Conservation (phyloP, 2,113 vertebrate species). For the Phasianus colchicus region DNA sequence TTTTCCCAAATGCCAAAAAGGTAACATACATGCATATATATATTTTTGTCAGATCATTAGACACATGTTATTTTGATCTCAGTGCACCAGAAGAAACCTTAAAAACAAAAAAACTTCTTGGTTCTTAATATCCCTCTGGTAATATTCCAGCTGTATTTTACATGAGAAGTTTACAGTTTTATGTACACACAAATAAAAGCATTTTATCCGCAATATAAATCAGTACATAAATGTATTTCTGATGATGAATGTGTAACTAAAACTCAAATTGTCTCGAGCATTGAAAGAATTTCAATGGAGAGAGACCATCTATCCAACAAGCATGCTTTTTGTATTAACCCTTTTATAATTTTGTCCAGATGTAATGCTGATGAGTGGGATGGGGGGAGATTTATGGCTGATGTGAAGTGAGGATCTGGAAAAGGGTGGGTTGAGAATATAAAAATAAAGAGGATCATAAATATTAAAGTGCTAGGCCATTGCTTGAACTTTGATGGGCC, state of each 20-base stretch:
- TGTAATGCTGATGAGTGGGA: constrained; percentile 27
- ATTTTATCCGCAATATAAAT: constrained; percentile 28
- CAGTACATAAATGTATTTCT: not conserved
- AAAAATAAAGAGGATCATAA: constrained; percentile 57
- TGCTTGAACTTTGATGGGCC: constrained; percentile 1
- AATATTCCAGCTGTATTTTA: constrained; percentile 9
- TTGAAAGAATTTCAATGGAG: constrained; percentile 13
- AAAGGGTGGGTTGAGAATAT: constrained; percentile 23
- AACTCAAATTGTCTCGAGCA: constrained; percentile 28
- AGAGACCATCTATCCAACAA: not conserved
- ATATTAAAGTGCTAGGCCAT: constrained; percentile 11
- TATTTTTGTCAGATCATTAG: not conserved
- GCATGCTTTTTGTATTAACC: constrained; percentile 46
- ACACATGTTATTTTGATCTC: constrained; percentile 12
- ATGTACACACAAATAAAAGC: constrained; percentile 29
- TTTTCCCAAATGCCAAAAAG: constrained; percentile 91
- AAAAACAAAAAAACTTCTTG: constrained; percentile 7
- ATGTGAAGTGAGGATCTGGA: constrained; percentile 37
- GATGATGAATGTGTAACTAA: not conserved
- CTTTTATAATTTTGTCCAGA: constrained; percentile 60
- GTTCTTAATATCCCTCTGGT: not conserved
- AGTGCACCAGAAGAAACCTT: constrained; percentile 25
- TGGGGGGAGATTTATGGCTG: constrained; percentile 49
- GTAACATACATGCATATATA: constrained; percentile 67
- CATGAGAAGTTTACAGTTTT: constrained; percentile 3